Conservation (phyloP, 2,888 invertebrate genomes). For the Leucophora obtusa region DNA sequence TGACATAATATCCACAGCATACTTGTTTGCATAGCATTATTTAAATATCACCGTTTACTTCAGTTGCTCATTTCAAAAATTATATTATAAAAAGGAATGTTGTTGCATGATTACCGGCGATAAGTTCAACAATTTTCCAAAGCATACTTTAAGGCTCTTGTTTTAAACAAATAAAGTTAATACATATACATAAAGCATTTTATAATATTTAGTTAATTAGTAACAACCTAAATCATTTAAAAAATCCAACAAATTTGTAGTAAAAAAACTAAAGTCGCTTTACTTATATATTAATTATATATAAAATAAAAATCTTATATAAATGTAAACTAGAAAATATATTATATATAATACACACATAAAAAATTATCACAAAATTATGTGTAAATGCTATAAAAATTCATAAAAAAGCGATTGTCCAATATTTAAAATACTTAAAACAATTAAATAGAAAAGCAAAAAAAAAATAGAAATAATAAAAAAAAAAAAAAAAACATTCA, state of each 20-base stretch:
- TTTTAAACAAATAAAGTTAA: not conserved
- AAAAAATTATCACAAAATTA: constrained; percentile 31
- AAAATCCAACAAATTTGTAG: constrained; percentile 1
- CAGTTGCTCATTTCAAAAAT: too few species aligned
- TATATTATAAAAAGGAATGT: too few species aligned
- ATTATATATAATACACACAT: constrained; percentile 1
- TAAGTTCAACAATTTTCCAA: not conserved
- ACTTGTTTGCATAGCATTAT: too few species aligned
- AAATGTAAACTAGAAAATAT: constrained; percentile 48
- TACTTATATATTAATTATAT: constrained; percentile 29
- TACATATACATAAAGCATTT: not conserved
- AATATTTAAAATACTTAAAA: constrained; percentile 38
- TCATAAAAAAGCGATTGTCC: constrained; percentile 45
- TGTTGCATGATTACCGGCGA: not conserved
- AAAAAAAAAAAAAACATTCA: constrained; percentile 17
- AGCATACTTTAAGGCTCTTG: constrained; percentile 37
- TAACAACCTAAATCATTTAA: not conserved
- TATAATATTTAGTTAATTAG: constrained; percentile 16
- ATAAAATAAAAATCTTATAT: constrained; percentile 14
- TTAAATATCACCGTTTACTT: too few species aligned
- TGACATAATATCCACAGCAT: too few species aligned
- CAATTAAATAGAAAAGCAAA: constrained; percentile 16
- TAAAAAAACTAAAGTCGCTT: constrained; percentile 52
- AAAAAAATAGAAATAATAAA: constrained; percentile 31
- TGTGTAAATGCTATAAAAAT: constrained; percentile 42